phyloP scores from a whole-genome alignment of 2,888 invertebrate species.

The Mesochorus sp. region DNA sequence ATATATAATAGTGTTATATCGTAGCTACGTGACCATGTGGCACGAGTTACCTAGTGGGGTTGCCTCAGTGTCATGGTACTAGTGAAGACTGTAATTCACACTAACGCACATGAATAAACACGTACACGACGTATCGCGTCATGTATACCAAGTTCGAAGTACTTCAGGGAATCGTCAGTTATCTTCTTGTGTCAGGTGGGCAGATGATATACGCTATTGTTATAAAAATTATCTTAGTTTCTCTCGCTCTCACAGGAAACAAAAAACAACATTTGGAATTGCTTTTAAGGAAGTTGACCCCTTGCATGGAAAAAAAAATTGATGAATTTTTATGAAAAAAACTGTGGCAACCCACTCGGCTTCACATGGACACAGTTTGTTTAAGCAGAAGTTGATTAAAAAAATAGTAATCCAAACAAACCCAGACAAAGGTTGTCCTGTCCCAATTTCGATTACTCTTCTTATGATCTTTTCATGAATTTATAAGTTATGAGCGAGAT shows the following conservation, averaged over 20 bases:
- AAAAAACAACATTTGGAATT: too few species aligned
- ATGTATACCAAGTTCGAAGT: conserved; percentile 79
- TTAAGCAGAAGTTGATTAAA: too few species aligned
- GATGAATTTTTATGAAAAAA: too few species aligned
- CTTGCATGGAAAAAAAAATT: too few species aligned
- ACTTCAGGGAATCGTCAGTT: conserved; percentile 76
- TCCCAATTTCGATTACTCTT: too few species aligned
- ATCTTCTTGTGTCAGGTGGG: conserved; percentile 78
- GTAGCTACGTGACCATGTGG: conserved; percentile 52
- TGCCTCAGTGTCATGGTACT: not conserved
- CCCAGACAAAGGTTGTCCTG: too few species aligned
- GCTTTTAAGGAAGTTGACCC: too few species aligned
- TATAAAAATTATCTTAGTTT: not conserved
- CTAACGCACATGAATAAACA: conserved; percentile 68
- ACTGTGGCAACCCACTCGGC: too few species aligned
- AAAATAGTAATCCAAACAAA: too few species aligned
- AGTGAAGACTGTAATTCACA: conserved; percentile 26
- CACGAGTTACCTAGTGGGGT: conserved; percentile 39
- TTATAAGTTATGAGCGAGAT: too few species aligned
- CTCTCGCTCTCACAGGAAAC: not conserved
- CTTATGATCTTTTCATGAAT: too few species aligned
- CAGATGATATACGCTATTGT: conserved; percentile 28
- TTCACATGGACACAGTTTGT: too few species aligned
- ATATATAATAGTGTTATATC: conserved; percentile 27
- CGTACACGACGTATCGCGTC: conserved; percentile 68